phyloP scores from a whole-genome alignment of 2,888 invertebrate genomes.

The Diaprepes abbreviatus region DNA sequence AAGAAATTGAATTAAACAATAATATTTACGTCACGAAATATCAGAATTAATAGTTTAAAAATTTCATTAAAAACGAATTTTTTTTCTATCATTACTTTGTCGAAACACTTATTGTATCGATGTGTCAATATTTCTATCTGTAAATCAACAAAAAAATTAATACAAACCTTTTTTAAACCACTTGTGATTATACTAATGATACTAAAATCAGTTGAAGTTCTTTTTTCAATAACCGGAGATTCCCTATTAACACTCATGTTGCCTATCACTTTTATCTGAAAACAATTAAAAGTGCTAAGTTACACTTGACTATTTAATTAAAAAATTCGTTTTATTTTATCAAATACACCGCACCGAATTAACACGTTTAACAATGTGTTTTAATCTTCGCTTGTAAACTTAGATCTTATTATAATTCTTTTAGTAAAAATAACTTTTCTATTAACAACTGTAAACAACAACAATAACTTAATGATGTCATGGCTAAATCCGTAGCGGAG shows the following conservation, averaged over 20 bases:
- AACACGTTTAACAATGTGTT: neutral
- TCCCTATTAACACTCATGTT: conserved; percentile 52
- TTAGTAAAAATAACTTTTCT: conserved; percentile 5
- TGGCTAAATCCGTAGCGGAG: conserved; percentile 10
- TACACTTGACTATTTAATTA: neutral
- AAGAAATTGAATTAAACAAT: no score
- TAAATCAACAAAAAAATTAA: conserved; percentile 2
- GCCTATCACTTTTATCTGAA: conserved; percentile 15
- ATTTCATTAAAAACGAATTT: no score
- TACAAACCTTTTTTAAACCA: conserved; percentile 75
- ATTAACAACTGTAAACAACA: conserved; percentile 16
- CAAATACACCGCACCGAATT: neutral
- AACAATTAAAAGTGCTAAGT: neutral
- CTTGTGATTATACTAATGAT: conserved; percentile 75
- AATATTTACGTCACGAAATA: no score
- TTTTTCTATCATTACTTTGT: no score
- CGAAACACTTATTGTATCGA: no score
- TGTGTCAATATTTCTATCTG: no score
- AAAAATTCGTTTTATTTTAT: neutral
- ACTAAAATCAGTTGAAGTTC: conserved; percentile 67
- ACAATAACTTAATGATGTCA: conserved; percentile 31
- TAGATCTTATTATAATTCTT: neutral
- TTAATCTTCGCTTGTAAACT: neutral
- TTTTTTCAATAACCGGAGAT: conserved; percentile 56
- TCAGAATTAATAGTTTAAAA: no score